Evolutionary conservation across 1,140 invertebrate genomes (phyloP), one percentile per base, ranked within the genome.

Genomic region (Macrosteles quadrilineatus): DNA sequence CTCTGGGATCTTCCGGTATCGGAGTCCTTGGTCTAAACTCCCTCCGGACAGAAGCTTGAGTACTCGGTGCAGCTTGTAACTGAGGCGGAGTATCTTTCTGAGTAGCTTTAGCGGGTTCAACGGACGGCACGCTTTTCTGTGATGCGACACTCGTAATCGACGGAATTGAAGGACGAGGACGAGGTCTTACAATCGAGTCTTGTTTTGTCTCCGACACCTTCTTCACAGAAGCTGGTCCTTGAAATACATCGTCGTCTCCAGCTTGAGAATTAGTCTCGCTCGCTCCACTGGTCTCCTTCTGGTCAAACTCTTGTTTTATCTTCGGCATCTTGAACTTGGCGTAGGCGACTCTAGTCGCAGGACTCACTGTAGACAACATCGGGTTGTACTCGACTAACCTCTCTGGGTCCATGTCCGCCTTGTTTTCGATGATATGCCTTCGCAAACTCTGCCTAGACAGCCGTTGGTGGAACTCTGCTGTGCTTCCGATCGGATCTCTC

Each of bases 241-340:
- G 63, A 17, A 73, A 69, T 12, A 68, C 71, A 0, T 72, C 73
- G 47, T 73, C 73, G 12, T 63, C 63, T 32, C 69, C 45, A 66
- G 40, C 29, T 36, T 36, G 29, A 31, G 62, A 59, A 36, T 64
- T 14, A 30, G n/a, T 25, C 64, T 73, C 17, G 50, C 40, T n/a
- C 71, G 72, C 0, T 72, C 76, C 45, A 19, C n/a, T 11, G 11
- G 21, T 4, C 36, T 74, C 76, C 50, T 79, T 78, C 0, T 77
- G 76, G 71, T 78, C 79, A 74, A 80, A 82, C 73, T 90, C 86
- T 12, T 83, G 80, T 66, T 85, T 85, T 40, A 89, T 83, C 73
- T 87, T 87, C 64, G 83, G 87, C 43, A 89, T 86, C 86, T 94
- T 94, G 76, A 94, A 94, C 78, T 93, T 94, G 30, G 91, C 91